A percentile compares a stretch with the other conserved stretches of the same genome.
Conservation (phyloP, 2,113 vertebrate species). For the Okapia johnstoni region DNA sequence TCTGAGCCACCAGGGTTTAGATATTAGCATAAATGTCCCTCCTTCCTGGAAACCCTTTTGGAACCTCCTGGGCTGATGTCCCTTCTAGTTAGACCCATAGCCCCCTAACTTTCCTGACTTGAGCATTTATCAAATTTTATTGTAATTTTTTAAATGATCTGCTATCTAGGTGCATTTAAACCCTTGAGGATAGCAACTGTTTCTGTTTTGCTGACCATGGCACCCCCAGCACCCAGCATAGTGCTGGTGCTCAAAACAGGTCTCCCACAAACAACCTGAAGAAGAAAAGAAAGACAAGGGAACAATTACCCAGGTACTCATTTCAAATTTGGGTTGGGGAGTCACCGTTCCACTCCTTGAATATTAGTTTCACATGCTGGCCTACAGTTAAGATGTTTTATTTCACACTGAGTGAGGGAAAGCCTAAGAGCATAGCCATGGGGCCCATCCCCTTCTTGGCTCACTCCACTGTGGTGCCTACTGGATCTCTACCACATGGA, state of each 20-base stretch:
- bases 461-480: background rate
- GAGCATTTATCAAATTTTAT: background rate
- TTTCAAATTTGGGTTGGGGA: background rate
- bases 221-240: background rate
- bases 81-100: background rate
- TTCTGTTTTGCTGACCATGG: background rate
- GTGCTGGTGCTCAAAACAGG: background rate
- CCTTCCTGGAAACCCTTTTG: background rate
- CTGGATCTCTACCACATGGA: background rate
- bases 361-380: background rate
- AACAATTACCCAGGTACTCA: background rate
- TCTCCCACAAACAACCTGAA: background rate
- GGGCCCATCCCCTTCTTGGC: background rate
- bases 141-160: background rate
- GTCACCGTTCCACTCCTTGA: background rate
- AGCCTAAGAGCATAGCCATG: background rate
- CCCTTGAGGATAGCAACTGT: background rate
- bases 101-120: background rate
- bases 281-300: background rate
- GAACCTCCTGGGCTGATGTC: background rate
- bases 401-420: background rate
- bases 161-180: background rate
- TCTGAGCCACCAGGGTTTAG: background rate
- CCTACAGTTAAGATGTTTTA: background rate
- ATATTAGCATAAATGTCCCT: background rate